These are phyloP conservation scores for Nixonia krombeini DNA, from an alignment of 1,140 invertebrate genomes.

Conservation along the genomic window DNA sequence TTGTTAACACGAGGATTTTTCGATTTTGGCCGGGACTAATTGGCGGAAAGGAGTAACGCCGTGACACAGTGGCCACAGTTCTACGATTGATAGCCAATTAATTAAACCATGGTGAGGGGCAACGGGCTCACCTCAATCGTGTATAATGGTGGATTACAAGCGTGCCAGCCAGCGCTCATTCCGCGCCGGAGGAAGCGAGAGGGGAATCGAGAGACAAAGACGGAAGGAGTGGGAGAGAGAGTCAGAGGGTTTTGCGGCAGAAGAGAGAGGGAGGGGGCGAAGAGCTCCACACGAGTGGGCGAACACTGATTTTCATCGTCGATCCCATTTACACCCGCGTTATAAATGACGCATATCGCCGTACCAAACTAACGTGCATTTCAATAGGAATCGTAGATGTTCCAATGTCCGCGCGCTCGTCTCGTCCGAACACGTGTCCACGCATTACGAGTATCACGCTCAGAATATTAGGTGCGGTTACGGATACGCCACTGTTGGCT, in stretches of 20 bases:
- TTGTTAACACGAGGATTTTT: too few relatives aligned
- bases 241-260: too few relatives aligned
- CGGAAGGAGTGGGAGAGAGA: too few relatives aligned
- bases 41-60: background rate
- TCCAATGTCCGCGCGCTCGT: slow-evolving; percentile 7
- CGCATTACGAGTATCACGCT: slow-evolving; percentile 10
- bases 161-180: background rate
- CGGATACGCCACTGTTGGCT: too few relatives aligned
- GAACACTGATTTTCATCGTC: slow-evolving; percentile 17
- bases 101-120: slow-evolving; percentile 8
- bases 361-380: background rate
- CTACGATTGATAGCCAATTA: slow-evolving; percentile 13
- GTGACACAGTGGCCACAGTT: background rate
- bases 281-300: background rate
- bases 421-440: slow-evolving; percentile 16
- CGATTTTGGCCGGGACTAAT: too few relatives aligned
- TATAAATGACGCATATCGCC: slow-evolving; percentile 6
- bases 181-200: too few relatives aligned
- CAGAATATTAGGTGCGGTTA: too few relatives aligned
- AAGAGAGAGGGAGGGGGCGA: background rate
- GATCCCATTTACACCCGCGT: slow-evolving; percentile 12
- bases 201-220: too few relatives aligned
- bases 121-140: background rate
- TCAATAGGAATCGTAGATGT: slow-evolving; percentile 1
- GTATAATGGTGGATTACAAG: slow-evolving; percentile 10